Base-by-base conservation (phyloP, 2,113 vertebrate genomes). In the Raja brachyura region DNA sequence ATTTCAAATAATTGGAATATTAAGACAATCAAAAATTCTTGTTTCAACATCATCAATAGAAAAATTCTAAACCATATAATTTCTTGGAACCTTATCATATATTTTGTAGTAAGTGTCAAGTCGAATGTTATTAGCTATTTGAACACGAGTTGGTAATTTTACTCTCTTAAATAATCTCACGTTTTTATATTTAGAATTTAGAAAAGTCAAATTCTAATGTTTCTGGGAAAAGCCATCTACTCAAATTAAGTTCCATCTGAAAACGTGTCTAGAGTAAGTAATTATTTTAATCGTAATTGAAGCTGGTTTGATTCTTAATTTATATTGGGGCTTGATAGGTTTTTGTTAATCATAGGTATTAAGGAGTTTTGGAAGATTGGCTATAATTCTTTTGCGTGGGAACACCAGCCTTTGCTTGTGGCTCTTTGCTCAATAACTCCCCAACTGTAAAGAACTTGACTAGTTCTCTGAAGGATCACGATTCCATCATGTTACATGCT, bases 41-140 rank as follows among this genome's bases (percentile, higher is more conserved):
- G 56, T 59, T 85, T 85, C 54, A 66, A 61, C n/a, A 31, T 88
- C 56, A 88, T 66, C 83, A 88, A 88, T 88, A 33, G 59, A 31
- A 88, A 88, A n/a, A 18, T 88, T 88, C 83, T 88, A 66, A 88
- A 31, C 14, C 28, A 13, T 54, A 81, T 54, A 0, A 63, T 88
- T 63, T 18, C 13, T 63, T 63, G 31, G 83, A 88, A 88, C 83
- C 31, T 63, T n/a, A 63, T 86, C 81, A 28, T 14, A 18, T 3
- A 63, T 88, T 31, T 59, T 88, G 13, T 63, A 59, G 83, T 28
- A 25, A 8, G 54, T 85, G 14, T 20, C 83, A 66, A 48, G 28
- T 63, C 0, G 75, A 77, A 63, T 31, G n/a, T 88, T 88, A 6
- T 31, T 31, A 88, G 31, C 59, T 5, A 61, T 88, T 63, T n/a